Evolutionary conservation across 2,797 vertebrate species (phyloP).

Genomic region (Sarcophilus harrisii): DNA sequence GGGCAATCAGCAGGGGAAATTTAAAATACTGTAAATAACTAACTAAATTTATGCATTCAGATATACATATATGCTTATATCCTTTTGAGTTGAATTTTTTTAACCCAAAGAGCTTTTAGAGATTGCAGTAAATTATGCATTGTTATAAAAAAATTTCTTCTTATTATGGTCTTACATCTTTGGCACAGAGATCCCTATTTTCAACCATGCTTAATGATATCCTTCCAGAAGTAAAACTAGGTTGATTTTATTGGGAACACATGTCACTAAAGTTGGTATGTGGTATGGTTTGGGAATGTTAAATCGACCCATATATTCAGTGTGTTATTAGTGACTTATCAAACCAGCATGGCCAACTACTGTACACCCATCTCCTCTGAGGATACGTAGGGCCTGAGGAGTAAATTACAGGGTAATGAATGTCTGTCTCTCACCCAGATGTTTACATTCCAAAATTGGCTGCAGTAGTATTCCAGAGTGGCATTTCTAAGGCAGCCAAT

Average conservation of each 20-base stretch:
- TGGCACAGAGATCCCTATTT: constrained; percentile 43
- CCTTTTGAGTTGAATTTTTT: constrained; percentile 15
- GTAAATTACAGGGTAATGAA: constrained; percentile 34
- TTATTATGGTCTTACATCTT: constrained; percentile 2
- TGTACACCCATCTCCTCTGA: background rate
- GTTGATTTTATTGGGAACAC: constrained; percentile 66
- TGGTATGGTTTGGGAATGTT: constrained; percentile 33
- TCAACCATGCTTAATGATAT: constrained; percentile 64
- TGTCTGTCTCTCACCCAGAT: constrained; percentile 34
- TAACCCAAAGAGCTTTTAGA: background rate
- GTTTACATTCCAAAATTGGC: constrained; percentile 42
- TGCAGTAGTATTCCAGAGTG: constrained; percentile 10
- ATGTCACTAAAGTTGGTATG: constrained; percentile 65
- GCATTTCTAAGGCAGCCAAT: background rate
- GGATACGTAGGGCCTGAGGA: background rate
- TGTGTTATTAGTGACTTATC: constrained; percentile 54
- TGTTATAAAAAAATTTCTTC: background rate
- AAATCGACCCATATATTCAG: constrained; percentile 47
- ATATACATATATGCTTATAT: background rate
- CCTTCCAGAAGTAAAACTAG: constrained; percentile 58
- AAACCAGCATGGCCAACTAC: constrained; percentile 36
- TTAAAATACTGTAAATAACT: background rate
- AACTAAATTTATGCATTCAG: background rate
- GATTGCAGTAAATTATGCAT: background rate
- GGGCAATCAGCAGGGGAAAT: background rate